Evolutionary conservation across 2,113 vertebrate genomes (phyloP), one percentile per base, ranked within the genome.

Genomic region (Myiozetetes cayanensis): DNA sequence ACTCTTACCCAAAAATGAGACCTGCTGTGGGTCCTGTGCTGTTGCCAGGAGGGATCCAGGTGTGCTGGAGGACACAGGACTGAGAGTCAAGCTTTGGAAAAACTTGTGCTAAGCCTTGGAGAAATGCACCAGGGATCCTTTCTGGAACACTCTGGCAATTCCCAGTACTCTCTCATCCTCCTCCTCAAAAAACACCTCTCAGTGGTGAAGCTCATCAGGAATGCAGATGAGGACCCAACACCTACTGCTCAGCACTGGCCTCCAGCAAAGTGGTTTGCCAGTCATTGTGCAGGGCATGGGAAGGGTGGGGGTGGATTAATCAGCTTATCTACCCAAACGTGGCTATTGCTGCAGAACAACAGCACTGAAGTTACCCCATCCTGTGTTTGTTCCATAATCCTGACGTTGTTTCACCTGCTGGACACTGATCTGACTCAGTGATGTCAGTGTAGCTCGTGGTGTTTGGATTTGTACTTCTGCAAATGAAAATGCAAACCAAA

Each of bases 161-260:
- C 72, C 78, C 68, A 37, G 4, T 1, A 2, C 31, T 21, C 50
- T 23, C 44, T 33, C 19, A 35, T 33, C 58, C 37, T 79, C 59
- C 15, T 83, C 68, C 76, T 92, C 85, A 44, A 37, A 11, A 46
- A 44, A 21, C 8, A 23, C 27, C 16, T 28, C 75, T 89, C 30
- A 8, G 31, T 10, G 24, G 8, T 3, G 1, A 39, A 74, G 44
- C 80, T 66, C 82, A 35, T 30, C n/a, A 71, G 58, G 77, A 65
- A 61, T 6, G 67, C 49, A 56, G 62, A 46, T 53, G 68, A 87
- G 63, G 37, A 25, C 79, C 61, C 14, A 87, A 67, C 63, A 81
- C n/a, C 75, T 37, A 28, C 74, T 70, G 79, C 71, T 93, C 79
- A 70, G 75, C 66, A 50, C 46, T 74, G 67, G 70, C 68, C 83